Conservation (phyloP, 1,140 invertebrate genomes). For the Argopecten irradians region DNA sequence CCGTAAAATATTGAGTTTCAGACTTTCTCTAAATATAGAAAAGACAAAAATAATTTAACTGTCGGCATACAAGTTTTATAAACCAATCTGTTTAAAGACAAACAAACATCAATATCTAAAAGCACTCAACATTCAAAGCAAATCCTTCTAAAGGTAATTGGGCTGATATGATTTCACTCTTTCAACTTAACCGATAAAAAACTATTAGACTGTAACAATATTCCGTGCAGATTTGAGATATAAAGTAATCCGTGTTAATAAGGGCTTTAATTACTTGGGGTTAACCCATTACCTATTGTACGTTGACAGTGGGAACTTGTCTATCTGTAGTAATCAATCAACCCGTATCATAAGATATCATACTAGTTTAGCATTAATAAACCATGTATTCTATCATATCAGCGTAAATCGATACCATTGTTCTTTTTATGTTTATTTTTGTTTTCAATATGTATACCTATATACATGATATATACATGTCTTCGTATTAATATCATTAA, state of each 20-base stretch:
- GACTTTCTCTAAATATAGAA: too few relatives aligned
- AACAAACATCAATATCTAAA: too few relatives aligned
- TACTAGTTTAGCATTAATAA: background rate
- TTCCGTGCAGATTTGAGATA: background rate
- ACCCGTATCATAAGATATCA: background rate
- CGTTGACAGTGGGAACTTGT: slow-evolving; percentile 7
- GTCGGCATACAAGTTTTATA: too few relatives aligned
- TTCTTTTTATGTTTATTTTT: slow-evolving; percentile 24
- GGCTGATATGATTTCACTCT: background rate
- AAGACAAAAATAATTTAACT: too few relatives aligned
- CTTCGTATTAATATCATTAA: background rate
- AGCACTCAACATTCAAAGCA: background rate
- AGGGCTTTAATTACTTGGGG: background rate
- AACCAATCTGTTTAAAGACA: too few relatives aligned
- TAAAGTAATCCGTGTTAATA: background rate
- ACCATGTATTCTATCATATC: background rate
- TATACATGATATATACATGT: background rate
- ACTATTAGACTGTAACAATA: background rate
- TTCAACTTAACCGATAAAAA: background rate
- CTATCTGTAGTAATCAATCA: background rate
- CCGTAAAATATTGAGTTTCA: too few relatives aligned
- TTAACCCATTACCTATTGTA: background rate
- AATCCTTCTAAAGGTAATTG: background rate
- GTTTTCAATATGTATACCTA: slow-evolving; percentile 15
- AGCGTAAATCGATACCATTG: background rate